phyloP scores from a whole-genome alignment of 2,888 invertebrate genomes.

The Protophormia terraenovae region DNA sequence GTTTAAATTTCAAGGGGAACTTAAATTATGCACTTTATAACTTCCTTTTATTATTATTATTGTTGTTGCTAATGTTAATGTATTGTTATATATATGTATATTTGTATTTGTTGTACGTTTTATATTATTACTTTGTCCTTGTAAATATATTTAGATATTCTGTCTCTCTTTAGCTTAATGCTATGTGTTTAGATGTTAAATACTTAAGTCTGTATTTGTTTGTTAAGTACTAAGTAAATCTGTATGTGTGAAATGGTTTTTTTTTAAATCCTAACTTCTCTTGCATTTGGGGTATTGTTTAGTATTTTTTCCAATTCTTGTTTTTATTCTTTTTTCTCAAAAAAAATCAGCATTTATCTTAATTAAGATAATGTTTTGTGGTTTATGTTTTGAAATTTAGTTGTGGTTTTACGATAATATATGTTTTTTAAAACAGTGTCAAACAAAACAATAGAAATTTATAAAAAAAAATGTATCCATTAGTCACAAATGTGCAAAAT shows the following conservation, averaged over 20 bases:
- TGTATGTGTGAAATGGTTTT: not conserved
- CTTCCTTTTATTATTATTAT: constrained; percentile 50
- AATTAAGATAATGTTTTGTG: constrained; percentile 67
- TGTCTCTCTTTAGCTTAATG: not conserved
- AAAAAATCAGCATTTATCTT: constrained; percentile 63
- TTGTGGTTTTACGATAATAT: constrained; percentile 53
- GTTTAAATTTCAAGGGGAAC: constrained; percentile 63
- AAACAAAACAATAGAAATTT: not conserved
- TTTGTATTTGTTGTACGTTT: constrained; percentile 7
- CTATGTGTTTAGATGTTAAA: not conserved
- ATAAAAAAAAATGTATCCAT: too few species aligned
- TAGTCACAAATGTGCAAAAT: too few species aligned
- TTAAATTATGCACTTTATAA: constrained; percentile 68
- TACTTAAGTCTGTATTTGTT: constrained; percentile 25
- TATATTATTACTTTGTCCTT: constrained; percentile 63
- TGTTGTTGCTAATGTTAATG: constrained; percentile 40
- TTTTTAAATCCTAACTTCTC: constrained; percentile 30
- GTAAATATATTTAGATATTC: constrained; percentile 30
- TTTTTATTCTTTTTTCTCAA: not conserved
- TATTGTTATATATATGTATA: constrained; percentile 36
- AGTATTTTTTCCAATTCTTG: not conserved
- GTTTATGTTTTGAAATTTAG: constrained; percentile 58
- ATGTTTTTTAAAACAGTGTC: not conserved
- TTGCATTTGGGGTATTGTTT: constrained; percentile 48
- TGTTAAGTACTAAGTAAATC: constrained; percentile 31